Evolutionary conservation across 2,888 invertebrate species (phyloP), one percentile per base, ranked within the genome.

Genomic region (Gortyna flavago): DNA sequence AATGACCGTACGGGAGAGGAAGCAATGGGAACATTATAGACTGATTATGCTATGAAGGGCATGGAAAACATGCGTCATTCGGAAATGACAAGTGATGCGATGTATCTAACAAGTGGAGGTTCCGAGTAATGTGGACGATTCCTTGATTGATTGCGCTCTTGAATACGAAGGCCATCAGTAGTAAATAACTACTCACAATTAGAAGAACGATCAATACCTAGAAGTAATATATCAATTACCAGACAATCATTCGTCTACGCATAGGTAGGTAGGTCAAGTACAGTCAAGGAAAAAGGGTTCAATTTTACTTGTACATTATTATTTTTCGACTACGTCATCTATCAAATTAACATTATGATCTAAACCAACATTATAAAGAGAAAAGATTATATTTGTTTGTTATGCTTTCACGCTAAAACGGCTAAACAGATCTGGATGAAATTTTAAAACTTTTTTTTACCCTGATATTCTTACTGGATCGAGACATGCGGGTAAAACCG

Each of bases 71-170:
- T 61, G 13, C 41, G 59, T 54, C 66, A 81, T 44, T 74, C 5
- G 35, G 29, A 61, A 81, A 67, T 67, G 61, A 61, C 41, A n/a
- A n/a, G n/a, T n/a, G n/a, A n/a, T n/a, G n/a, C n/a, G 29, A 41
- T 16, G 35, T 54, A 44, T 44, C 25, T 38, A 44, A 66, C 51
- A 61, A 67, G 61, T 62, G 35, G 61, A 62, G 35, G 25, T 54
- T 57, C 80, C 38, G 57, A 65, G 57, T 48, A 64, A 29, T 32
- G 32, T 66, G 29, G 35, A 57, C 38, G 38, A 62, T 32, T 13
- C 48, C 48, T 75, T 79, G 67, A 81, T 75, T 79, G 61, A 79
- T 75, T 62, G 44, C 82, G 29, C 67, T n/a, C 81, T 81, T 81
- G 32, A 62, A 81, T 75, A 11, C 16, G 61, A 75, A 54, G 44